Percentiles rank a stretch among this genome's conserved stretches.
These are phyloP conservation scores for Anolis sagrei DNA, from an alignment of 2,113 vertebrate genomes.

Conservation along the genomic window DNA sequence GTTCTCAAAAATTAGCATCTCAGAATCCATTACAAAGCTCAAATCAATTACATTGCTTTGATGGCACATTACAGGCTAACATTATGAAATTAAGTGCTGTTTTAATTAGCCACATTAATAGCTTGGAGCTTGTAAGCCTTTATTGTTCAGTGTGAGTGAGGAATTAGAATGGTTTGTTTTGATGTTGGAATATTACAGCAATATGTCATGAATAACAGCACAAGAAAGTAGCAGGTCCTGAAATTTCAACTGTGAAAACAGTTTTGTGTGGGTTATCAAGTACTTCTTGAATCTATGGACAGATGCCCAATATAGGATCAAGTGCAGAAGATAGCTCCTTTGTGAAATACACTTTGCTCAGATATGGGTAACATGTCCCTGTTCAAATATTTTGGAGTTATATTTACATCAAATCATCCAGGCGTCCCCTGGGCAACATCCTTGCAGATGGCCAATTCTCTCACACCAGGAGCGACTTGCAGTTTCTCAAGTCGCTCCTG, in stretches of 20 bases:
- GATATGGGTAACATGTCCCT: background rate
- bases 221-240: background rate
- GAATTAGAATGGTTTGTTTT: slow-evolving; percentile 12
- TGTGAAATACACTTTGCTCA: background rate
- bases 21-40: slow-evolving; percentile 28
- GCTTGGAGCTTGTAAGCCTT: slow-evolving; percentile 21
- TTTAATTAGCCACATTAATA: slow-evolving; percentile 38
- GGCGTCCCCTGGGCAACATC: too few relatives aligned
- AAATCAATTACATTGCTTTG: slow-evolving; percentile 22
- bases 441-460: too few relatives aligned
- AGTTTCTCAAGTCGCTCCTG: too few relatives aligned
- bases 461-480: too few relatives aligned
- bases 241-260: background rate
- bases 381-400: background rate
- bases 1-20: slow-evolving; percentile 28
- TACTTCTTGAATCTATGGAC: background rate
- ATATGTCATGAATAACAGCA: background rate
- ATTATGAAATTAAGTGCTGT: slow-evolving; percentile 38
- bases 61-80: slow-evolving; percentile 28
- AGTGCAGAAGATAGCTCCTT: background rate
- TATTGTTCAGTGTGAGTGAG: slow-evolving; percentile 4
- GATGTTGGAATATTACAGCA: background rate
- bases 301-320: background rate
- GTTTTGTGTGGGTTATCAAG: background rate
- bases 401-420: too few relatives aligned